Percentiles rank a stretch among this genome's conserved stretches.
Conservation (phyloP, 2,113 vertebrate species). For the Eptatretus burgeri region DNA sequence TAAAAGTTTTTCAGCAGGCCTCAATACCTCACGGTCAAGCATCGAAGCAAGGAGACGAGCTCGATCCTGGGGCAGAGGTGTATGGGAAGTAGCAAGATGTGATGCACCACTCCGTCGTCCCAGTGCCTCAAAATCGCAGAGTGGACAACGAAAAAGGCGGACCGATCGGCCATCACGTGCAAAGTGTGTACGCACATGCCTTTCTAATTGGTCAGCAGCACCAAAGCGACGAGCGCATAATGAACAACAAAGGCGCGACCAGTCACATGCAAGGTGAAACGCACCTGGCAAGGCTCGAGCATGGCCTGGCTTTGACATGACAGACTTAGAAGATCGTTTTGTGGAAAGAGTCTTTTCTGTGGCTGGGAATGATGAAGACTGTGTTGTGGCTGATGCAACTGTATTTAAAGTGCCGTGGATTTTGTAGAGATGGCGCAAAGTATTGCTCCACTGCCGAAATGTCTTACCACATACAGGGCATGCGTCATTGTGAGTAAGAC, state of each 20-base stretch:
- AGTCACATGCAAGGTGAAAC: neutral
- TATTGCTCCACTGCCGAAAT: no score
- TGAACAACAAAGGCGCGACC: neutral
- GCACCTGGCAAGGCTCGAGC: no score
- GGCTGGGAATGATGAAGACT: no score
- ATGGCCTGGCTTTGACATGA: no score
- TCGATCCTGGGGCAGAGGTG: neutral
- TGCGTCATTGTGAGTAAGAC: no score
- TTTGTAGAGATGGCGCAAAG: no score
- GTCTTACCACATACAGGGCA: no score
- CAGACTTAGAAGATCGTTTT: no score
- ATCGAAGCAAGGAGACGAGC: neutral
- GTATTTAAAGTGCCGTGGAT: no score
- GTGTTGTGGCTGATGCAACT: no score
- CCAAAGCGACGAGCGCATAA: neutral
- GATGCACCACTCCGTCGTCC: neutral
- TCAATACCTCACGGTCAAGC: neutral
- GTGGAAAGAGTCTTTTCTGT: no score
- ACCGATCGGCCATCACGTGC: slow-evolving; percentile 2
- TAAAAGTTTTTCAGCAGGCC: neutral
- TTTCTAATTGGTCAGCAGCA: neutral
- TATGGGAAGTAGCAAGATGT: neutral
- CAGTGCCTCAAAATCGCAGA: neutral
- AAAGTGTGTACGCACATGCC: neutral
- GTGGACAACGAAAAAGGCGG: slow-evolving; percentile 3